Percentiles rank a stretch among this genome's conserved stretches.
Evolutionary conservation across 1,140 invertebrate genomes (phyloP).

Genomic region (Philopotamus ludificatus): DNA sequence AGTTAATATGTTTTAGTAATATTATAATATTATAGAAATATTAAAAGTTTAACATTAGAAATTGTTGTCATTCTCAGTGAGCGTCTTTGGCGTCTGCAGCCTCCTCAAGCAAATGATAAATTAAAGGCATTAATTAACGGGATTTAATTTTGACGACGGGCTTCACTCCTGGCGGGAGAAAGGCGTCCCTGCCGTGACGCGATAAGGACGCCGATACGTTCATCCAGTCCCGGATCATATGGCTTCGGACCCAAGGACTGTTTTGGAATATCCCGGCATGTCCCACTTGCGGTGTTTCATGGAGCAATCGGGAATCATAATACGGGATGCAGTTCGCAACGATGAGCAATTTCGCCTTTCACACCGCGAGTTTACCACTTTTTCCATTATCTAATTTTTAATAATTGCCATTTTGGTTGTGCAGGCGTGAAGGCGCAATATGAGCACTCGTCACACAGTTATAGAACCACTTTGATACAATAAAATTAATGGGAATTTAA

Average conservation of each 20-base stretch:
- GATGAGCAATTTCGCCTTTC: constrained; percentile 40
- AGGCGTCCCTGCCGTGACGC: not conserved
- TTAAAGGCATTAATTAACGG: constrained; percentile 27
- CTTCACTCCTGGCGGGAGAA: constrained; percentile 13
- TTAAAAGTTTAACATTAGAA: not conserved
- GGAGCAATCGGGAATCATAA: constrained; percentile 2
- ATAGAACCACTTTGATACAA: too few relatives aligned
- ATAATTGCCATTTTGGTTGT: constrained; percentile 42
- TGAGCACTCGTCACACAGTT: not conserved
- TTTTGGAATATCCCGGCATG: not conserved
- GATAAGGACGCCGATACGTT: too few relatives aligned
- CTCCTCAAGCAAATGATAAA: constrained; percentile 1
- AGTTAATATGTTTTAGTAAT: too few relatives aligned
- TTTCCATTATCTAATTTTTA: constrained; percentile 42
- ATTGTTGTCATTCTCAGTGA: not conserved
- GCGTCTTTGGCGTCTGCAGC: not conserved
- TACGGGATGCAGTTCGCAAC: constrained; percentile 30
- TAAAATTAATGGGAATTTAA: too few relatives aligned
- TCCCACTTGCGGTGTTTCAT: too few relatives aligned
- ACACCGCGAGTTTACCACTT: constrained; percentile 36
- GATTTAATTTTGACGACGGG: constrained; percentile 16
- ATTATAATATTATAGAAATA: not conserved
- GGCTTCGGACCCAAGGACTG: constrained; percentile 1
- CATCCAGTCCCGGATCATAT: too few relatives aligned
- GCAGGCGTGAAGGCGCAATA: constrained; percentile 26